A percentile compares a stretch with the other conserved stretches of the same genome.
Conservation (phyloP, 2,797 vertebrate genomes). For the Halcyon chelicuti region DNA sequence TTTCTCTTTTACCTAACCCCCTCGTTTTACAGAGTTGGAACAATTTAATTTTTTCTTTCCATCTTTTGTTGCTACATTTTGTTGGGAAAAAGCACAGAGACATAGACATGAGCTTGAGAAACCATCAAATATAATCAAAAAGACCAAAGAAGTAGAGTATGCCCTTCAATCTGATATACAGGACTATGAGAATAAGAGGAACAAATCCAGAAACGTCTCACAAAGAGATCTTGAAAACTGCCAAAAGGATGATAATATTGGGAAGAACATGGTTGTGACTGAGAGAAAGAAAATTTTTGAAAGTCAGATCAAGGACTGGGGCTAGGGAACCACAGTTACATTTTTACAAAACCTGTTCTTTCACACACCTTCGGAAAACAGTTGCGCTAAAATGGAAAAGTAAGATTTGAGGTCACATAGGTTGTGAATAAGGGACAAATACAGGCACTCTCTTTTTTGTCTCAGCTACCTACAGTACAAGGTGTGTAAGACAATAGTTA, state of each 20-base stretch:
- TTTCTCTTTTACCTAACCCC: not conserved
- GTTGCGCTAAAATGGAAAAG: not conserved
- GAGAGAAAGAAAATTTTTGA: not conserved
- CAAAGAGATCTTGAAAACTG: not conserved
- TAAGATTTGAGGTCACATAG: not conserved
- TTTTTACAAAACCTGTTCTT: not conserved
- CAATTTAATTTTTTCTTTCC: not conserved
- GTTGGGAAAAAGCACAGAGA: rapidly evolving
- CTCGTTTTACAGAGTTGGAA: not conserved
- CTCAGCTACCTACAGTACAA: not conserved
- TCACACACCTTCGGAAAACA: not conserved
- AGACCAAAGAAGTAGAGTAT: not conserved
- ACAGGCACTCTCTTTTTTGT: rapidly evolving
- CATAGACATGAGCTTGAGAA: not conserved
- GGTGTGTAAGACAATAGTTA: not conserved
- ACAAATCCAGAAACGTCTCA: not conserved
- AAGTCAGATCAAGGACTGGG: not conserved
- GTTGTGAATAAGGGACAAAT: rapidly evolving
- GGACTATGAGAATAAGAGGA: not conserved
- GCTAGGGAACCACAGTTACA: not conserved
- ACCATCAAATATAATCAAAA: not conserved
- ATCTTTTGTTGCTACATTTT: not conserved
- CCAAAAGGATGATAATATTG: not conserved
- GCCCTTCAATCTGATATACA: not conserved
- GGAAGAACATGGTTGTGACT: not conserved